phyloP scores from a whole-genome alignment of 2,888 invertebrate species.

The Pristionchus maxplancki region DNA sequence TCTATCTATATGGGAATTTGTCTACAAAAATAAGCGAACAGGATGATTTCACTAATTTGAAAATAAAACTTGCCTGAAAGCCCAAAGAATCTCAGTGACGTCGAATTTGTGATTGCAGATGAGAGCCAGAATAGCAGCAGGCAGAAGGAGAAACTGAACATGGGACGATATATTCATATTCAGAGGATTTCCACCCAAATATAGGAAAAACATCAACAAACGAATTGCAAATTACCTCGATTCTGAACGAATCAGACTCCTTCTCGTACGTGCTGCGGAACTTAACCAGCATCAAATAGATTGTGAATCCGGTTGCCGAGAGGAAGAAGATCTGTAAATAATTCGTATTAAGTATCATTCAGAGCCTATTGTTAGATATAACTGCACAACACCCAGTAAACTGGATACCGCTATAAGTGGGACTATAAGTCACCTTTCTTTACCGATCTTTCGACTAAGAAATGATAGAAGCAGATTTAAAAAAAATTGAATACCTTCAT shows the following conservation, averaged over 20 bases:
- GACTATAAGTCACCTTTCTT: neutral
- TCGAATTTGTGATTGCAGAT: conserved; percentile 96
- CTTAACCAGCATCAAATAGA: conserved; percentile 95
- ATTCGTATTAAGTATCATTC: neutral
- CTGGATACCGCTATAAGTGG: neutral
- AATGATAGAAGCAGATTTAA: neutral
- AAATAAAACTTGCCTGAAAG: conserved; percentile 82
- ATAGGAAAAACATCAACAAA: neutral
- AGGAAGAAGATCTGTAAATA: conserved; percentile 84
- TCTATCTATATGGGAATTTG: too few relatives aligned
- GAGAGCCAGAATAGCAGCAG: conserved; percentile 89
- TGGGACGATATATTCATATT: conserved; percentile 78
- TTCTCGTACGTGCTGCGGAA: conserved; percentile 83
- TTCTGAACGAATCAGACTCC: conserved; percentile 52
- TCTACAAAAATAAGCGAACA: too few relatives aligned
- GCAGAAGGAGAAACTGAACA: conserved; percentile 94
- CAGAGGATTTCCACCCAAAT: too few relatives aligned
- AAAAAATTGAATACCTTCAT: conserved; percentile 87
- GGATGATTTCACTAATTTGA: too few relatives aligned
- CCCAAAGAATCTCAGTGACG: conserved; percentile 92
- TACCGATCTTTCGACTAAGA: neutral
- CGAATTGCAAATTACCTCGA: conserved; percentile 31
- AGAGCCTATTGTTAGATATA: neutral
- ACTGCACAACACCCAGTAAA: neutral
- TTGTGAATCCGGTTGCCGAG: conserved; percentile 87